Conservation (phyloP, 2,113 vertebrate species). For the Herpailurus yagouaroundi region DNA sequence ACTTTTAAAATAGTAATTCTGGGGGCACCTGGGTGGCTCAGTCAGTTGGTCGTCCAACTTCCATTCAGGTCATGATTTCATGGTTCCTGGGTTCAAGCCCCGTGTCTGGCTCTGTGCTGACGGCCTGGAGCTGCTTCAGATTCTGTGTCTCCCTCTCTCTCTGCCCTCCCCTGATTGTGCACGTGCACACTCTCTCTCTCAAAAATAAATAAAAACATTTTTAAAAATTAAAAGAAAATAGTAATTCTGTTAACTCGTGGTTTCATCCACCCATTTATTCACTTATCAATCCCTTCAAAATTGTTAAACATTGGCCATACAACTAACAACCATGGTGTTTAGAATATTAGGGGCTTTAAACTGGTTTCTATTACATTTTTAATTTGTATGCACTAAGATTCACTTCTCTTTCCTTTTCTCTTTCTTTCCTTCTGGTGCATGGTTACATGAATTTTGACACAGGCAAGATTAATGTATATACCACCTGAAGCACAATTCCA, state of each 20-base stretch:
- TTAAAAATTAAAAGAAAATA: neutral
- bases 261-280: neutral
- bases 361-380: neutral
- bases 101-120: no score
- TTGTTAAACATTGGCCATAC: neutral
- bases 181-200: no score
- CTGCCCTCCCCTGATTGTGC: no score
- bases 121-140: no score
- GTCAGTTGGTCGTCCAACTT: no score
- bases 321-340: neutral
- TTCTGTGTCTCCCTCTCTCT: no score
- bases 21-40: no score
- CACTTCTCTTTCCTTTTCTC: neutral
- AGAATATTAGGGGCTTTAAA: neutral
- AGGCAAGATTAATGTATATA: neutral
- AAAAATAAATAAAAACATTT: no score
- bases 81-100: no score
- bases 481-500: neutral
- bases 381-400: neutral
- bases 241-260: neutral
- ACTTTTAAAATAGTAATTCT: slow-evolving; percentile 6
- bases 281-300: neutral
- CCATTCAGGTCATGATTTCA: no score
- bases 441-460: neutral
- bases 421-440: neutral